These are phyloP conservation scores for Caerostris extrusa DNA, from an alignment of 1,140 invertebrate genomes.

Conservation along the genomic window DNA sequence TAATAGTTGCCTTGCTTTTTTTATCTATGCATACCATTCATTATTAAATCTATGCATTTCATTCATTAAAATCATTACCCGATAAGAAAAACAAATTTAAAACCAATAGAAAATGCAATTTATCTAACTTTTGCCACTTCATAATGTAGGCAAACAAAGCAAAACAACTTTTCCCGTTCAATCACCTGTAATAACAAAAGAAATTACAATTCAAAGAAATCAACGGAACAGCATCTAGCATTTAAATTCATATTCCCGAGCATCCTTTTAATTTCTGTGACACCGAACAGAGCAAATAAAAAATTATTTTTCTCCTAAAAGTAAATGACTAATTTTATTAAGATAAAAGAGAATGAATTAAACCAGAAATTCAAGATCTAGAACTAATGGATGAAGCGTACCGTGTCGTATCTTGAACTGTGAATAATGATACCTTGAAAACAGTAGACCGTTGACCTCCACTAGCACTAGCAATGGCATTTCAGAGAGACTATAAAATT, in stretches of 20 bases:
- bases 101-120: background rate
- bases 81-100: background rate
- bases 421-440: conserved; percentile 5
- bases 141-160: background rate
- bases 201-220: too few species aligned
- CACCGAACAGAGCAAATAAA: background rate
- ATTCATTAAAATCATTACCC: background rate
- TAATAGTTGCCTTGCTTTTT: too few species aligned
- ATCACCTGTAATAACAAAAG: background rate
- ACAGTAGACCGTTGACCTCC: conserved; percentile 10
- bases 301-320: background rate
- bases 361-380: conserved; percentile 27
- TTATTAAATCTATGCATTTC: background rate
- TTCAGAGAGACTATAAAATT: background rate
- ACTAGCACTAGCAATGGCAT: background rate
- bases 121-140: background rate
- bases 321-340: background rate
- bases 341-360: background rate
- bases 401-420: conserved; percentile 17
- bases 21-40: too few species aligned
- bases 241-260: background rate
- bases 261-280: background rate
- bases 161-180: background rate
- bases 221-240: background rate
- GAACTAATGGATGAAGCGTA: background rate